Percentiles rank a stretch among this genome's conserved stretches.
Evolutionary conservation across 2,797 vertebrate genomes (phyloP).

Genomic region (Poeciliopsis infans): DNA sequence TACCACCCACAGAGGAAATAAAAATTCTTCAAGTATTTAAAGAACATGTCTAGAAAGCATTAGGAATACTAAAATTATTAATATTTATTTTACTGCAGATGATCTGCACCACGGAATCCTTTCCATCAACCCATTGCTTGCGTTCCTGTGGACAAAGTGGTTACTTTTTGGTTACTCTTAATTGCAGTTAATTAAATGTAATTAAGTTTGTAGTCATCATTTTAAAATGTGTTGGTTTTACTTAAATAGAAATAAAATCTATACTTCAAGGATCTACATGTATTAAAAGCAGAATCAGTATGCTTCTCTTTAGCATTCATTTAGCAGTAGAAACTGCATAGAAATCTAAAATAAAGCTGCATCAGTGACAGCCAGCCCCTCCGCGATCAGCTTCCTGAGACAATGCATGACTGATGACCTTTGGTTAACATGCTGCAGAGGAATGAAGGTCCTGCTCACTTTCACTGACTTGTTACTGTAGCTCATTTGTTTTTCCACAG

Average conservation of each 20-base stretch:
- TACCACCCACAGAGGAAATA: background rate
- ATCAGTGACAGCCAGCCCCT: background rate
- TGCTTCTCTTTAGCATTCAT: background rate
- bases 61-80: background rate
- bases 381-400: background rate
- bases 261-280: background rate
- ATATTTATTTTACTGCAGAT: background rate
- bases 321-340: background rate
- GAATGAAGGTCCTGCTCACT: constrained; percentile 47
- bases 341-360: background rate
- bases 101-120: too few species aligned
- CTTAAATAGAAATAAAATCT: background rate
- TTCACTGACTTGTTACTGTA: constrained; percentile 63
- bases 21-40: background rate
- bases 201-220: background rate
- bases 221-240: background rate
- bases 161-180: too few species aligned
- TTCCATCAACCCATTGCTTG: too few species aligned
- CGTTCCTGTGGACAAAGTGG: too few species aligned
- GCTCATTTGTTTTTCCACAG: constrained; percentile 52
- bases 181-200: too few species aligned
- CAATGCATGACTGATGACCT: background rate
- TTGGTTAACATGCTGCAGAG: constrained; percentile 30
- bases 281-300: background rate
- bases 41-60: background rate